Evolutionary conservation across 2,113 vertebrate genomes (phyloP).

Genomic region (Callorhinus ursinus): DNA sequence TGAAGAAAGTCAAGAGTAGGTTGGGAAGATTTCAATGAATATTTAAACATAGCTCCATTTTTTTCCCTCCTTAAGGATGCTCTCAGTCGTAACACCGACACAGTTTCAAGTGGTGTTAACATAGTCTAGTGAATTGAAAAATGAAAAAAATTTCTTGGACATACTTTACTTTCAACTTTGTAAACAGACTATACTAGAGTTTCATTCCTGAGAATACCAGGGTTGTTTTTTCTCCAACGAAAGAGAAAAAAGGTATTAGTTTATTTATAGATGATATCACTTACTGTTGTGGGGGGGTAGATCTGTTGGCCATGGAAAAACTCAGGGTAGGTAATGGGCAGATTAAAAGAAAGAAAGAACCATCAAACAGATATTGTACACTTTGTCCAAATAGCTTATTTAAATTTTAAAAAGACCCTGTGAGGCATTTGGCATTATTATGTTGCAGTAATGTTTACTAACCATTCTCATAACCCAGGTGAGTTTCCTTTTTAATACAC

Average conservation of each 20-base stretch:
- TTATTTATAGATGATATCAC: not conserved
- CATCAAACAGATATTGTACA: not conserved
- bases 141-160: not conserved
- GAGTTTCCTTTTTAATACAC: not conserved
- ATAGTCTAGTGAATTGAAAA: conserved; percentile 4
- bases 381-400: not conserved
- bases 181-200: not conserved
- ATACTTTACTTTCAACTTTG: not conserved
- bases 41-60: not conserved
- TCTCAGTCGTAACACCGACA: not conserved
- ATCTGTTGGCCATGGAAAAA: not conserved
- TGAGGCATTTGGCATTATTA: not conserved
- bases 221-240: not conserved
- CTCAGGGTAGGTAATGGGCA: not conserved
- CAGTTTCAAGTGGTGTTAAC: conserved; percentile 18
- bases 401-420: not conserved
- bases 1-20: not conserved
- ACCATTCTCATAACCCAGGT: not conserved
- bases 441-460: not conserved
- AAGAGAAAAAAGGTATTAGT: conserved; percentile 26
- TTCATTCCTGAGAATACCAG: not conserved
- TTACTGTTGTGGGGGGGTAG: not conserved
- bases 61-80: not conserved
- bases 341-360: not conserved
- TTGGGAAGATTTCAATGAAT: not conserved